Conservation (phyloP, 2,797 vertebrate genomes). For the Gadopsis bispinosus region DNA sequence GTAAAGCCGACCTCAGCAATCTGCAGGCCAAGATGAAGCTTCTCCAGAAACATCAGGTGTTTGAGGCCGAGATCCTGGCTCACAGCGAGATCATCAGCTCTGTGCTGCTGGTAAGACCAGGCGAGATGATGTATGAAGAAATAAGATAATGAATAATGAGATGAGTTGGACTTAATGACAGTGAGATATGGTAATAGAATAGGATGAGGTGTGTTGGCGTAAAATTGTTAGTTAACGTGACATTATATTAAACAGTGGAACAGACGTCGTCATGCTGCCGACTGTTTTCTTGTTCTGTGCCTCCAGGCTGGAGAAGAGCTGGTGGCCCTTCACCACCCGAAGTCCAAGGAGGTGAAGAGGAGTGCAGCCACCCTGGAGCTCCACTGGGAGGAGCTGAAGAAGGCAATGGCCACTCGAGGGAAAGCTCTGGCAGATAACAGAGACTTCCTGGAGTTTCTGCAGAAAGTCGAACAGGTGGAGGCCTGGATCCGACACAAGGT, state of each 20-base stretch:
- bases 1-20: slow-evolving; percentile 81
- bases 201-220: not conserved
- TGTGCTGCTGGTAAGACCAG: slow-evolving; percentile 80
- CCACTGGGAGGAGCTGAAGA: slow-evolving; percentile 88
- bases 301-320: slow-evolving; percentile 87
- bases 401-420: slow-evolving; percentile 80
- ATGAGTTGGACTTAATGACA: no score
- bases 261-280: not conserved
- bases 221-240: not conserved
- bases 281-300: not conserved
- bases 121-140: not conserved
- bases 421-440: slow-evolving; percentile 88
- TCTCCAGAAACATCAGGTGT: slow-evolving; percentile 91
- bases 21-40: slow-evolving; percentile 89
- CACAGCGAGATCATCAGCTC: slow-evolving; percentile 85
- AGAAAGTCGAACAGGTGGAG: slow-evolving; percentile 90
- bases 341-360: slow-evolving; percentile 80
- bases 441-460: slow-evolving; percentile 91
- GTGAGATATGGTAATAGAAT: no score
- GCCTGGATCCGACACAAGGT: slow-evolving; percentile 94
- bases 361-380: slow-evolving; percentile 77
- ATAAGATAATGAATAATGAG: not conserved
- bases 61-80: slow-evolving; percentile 91
- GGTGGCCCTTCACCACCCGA: slow-evolving; percentile 78
- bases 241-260: not conserved